Conservation (phyloP, 2,797 vertebrate species). For the Peromyscus aztecus region DNA sequence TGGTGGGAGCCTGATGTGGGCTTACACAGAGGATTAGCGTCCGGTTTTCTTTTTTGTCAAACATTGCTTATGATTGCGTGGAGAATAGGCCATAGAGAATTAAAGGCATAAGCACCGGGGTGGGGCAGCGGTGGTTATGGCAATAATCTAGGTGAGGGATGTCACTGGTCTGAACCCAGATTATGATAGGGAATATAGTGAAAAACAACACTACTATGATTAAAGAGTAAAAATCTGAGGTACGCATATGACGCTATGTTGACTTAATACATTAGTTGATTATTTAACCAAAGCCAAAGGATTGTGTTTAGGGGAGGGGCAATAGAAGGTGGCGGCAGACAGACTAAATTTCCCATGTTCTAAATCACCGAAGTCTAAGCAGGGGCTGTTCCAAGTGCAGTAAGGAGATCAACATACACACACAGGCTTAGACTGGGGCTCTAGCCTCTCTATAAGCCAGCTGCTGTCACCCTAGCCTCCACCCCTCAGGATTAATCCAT, state of each 20-base stretch:
- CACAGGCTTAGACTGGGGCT: background rate
- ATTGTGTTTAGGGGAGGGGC: background rate
- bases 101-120: background rate
- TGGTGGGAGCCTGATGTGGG: background rate
- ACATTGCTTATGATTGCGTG: background rate
- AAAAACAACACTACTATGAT: background rate
- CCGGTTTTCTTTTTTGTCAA: background rate
- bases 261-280: background rate
- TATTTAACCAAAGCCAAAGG: slow-evolving; percentile 30
- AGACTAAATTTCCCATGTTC: background rate
- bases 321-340: background rate
- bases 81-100: background rate
- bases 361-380: background rate
- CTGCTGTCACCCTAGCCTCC: background rate
- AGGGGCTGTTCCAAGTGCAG: background rate
- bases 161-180: background rate
- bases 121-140: background rate
- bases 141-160: background rate
- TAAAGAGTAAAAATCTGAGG: background rate
- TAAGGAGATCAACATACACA: background rate
- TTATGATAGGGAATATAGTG: background rate
- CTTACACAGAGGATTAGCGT: background rate
- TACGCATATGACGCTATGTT: background rate
- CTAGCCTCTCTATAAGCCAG: too few relatives aligned
- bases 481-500: background rate